A percentile compares a stretch with the other conserved stretches of the same genome.
Conservation (phyloP, 1,140 invertebrate species). For the Tetranychus cinnabarinus region DNA sequence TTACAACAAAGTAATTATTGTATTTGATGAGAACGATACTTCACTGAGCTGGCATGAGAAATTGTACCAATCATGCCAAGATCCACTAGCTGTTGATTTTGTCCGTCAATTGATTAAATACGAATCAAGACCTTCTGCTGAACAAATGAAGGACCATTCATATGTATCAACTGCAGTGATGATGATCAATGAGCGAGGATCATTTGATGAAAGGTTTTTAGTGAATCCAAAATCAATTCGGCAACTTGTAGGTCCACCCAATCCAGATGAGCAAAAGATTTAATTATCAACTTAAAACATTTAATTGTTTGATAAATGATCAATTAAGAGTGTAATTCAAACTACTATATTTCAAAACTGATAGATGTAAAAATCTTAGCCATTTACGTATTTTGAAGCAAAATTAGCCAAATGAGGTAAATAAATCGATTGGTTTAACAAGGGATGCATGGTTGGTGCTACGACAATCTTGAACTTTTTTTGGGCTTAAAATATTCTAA, state of each 20-base stretch:
- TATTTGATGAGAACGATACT: neutral
- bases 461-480: too few relatives aligned
- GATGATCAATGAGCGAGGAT: neutral
- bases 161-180: neutral
- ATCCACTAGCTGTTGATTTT: neutral
- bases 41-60: neutral
- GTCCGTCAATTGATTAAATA: neutral
- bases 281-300: too few relatives aligned
- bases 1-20: conserved; percentile 84
- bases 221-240: neutral
- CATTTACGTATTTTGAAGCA: too few relatives aligned
- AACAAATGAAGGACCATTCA: neutral
- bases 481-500: too few relatives aligned
- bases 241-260: neutral
- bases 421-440: too few relatives aligned
- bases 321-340: too few relatives aligned
- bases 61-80: neutral
- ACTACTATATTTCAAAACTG: too few relatives aligned
- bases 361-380: too few relatives aligned
- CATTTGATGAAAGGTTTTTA: neutral
- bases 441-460: too few relatives aligned
- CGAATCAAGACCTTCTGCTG: neutral
- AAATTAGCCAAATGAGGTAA: too few relatives aligned
- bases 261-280: neutral
- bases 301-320: too few relatives aligned